Percentiles rank a stretch among this genome's conserved stretches.
Conservation (phyloP, 2,888 invertebrate species). For the Zele albiditarsus region DNA sequence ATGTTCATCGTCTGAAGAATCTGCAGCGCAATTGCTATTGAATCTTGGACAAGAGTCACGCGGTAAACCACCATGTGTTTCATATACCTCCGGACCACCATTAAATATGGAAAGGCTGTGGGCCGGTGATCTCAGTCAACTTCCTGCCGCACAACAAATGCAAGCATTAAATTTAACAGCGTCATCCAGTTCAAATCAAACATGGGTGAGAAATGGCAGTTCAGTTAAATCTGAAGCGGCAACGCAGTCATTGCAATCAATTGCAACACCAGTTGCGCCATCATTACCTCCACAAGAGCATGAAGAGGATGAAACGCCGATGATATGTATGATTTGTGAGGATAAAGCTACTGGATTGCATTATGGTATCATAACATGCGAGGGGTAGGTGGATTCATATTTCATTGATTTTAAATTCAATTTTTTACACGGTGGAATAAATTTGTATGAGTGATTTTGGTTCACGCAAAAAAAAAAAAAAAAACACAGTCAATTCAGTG, state of each 20-base stretch:
- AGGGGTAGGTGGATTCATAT: constrained; percentile 80
- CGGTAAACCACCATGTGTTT: constrained; percentile 71
- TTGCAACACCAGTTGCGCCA: constrained; percentile 71
- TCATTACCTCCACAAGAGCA: constrained; percentile 74
- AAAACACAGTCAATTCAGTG: too few species aligned
- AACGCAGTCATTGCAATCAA: constrained; percentile 63
- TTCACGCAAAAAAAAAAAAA: too few species aligned
- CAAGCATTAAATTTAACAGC: constrained; percentile 83
- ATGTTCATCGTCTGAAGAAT: constrained; percentile 74
- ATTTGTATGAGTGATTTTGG: neutral
- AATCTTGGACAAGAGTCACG: constrained; percentile 84
- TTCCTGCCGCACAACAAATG: constrained; percentile 87
- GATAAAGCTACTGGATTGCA: constrained; percentile 98
- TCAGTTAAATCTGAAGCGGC: constrained; percentile 65
- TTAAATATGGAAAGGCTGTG: constrained; percentile 93
- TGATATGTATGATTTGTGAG: constrained; percentile 99
- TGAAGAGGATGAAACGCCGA: constrained; percentile 91
- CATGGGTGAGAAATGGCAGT: constrained; percentile 69
- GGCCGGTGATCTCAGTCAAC: constrained; percentile 90
- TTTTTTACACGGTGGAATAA: neutral
- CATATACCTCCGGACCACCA: constrained; percentile 75
- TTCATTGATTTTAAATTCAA: neutral
- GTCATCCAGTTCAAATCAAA: constrained; percentile 62
- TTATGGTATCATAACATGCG: constrained; percentile 99
- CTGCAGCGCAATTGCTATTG: constrained; percentile 81